Percentiles rank a stretch among this genome's conserved stretches.
phyloP scores from a whole-genome alignment of 2,113 vertebrate genomes.

The Scopus umbretta region DNA sequence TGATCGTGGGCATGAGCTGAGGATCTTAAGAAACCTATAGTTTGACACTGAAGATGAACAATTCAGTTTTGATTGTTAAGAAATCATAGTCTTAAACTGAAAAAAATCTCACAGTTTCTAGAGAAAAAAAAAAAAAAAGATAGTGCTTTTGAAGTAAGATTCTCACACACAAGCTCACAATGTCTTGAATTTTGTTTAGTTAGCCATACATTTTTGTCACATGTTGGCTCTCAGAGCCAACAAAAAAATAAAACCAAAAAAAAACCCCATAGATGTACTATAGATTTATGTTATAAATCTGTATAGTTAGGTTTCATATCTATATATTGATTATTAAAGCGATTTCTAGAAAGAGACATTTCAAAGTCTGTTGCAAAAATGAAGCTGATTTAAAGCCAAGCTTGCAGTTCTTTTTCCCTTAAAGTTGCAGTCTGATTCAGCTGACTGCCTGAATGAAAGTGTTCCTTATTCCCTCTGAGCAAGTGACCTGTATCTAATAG shows the following conservation, averaged over 20 bases:
- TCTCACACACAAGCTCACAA: background rate
- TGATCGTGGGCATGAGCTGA: background rate
- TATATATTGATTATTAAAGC: background rate
- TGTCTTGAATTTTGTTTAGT: background rate
- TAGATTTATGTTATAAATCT: background rate
- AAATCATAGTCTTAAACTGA: background rate
- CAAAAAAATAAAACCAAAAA: background rate
- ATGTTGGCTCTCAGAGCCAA: background rate
- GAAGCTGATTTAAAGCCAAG: background rate
- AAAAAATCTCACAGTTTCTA: background rate
- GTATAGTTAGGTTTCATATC: background rate
- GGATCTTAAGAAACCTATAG: background rate
- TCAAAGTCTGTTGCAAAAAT: background rate
- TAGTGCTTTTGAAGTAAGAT: background rate
- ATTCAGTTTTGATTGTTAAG: background rate
- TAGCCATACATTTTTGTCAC: background rate
- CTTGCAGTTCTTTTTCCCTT: background rate
- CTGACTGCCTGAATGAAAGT: background rate
- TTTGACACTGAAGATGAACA: background rate
- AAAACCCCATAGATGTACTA: background rate
- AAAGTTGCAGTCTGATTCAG: background rate
- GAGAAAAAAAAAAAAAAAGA: background rate
- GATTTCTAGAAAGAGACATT: background rate
- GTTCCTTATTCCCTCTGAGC: background rate
- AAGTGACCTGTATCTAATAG: conserved; percentile 22